Percentiles rank a stretch among this genome's conserved stretches.
Conservation (phyloP, 1,140 invertebrate genomes). For the Anastrepha obliqua region DNA sequence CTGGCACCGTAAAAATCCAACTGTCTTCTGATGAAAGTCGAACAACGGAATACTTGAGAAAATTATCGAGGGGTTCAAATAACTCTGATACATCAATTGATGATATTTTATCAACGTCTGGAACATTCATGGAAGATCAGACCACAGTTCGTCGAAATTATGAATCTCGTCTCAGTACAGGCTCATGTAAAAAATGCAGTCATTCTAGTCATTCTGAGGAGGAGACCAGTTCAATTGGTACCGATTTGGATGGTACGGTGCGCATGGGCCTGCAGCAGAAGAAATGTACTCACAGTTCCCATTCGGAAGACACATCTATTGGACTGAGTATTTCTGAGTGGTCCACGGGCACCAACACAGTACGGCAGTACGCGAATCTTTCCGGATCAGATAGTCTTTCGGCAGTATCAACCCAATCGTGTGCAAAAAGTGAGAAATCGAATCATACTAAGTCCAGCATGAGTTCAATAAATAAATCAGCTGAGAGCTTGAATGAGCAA, state of each 20-base stretch:
- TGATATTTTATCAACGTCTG: constrained; percentile 76
- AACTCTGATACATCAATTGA: constrained; percentile 80
- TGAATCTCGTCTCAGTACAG: constrained; percentile 72
- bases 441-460: constrained; percentile 77
- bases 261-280: constrained; percentile 84
- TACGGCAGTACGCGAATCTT: constrained; percentile 84
- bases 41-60: constrained; percentile 71
- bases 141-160: constrained; percentile 70
- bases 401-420: constrained; percentile 77
- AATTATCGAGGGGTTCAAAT: constrained; percentile 79
- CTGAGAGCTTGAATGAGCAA: constrained; percentile 72
- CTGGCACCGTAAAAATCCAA: constrained; percentile 76
- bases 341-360: constrained; percentile 88
- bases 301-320: constrained; percentile 89
- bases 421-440: constrained; percentile 79
- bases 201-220: constrained; percentile 82
- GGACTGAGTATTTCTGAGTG: constrained; percentile 88
- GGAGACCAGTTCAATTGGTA: constrained; percentile 80
- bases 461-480: constrained; percentile 73
- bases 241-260: constrained; percentile 86
- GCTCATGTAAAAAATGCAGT: constrained; percentile 78
- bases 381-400: constrained; percentile 80
- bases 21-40: constrained; percentile 76
- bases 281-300: constrained; percentile 84
- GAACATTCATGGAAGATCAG: constrained; percentile 72